Base-by-base conservation (phyloP, 2,113 vertebrate genomes). In the Brachionichthys hirsutus region DNA sequence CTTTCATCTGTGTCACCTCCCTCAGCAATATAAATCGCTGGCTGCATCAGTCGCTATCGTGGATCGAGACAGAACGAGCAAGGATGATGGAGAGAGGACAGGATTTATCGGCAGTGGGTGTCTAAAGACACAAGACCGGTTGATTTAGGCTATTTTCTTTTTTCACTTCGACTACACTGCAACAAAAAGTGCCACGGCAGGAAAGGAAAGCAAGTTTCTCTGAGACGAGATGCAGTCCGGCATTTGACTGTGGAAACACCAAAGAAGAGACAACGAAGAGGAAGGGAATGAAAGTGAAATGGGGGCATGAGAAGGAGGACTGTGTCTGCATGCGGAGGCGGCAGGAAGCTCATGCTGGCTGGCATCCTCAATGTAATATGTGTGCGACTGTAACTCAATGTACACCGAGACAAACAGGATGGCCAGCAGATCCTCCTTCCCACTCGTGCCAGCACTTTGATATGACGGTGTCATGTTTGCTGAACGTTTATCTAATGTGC, bases 341-440 rank as follows among this genome's bases (percentile, higher is more conserved):
- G 73, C 71, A 62, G 71, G 79, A 72, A 54, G 78, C 77, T 86
- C 78, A 77, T 67, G 59, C 67, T 81, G 68, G 72, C 69, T 82
- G 42, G 16, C 55, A 72, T 83, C 73, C 84, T 83, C 77, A 44
- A 84, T 79, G 76, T 83, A 62, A 80, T 83, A 81, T 87, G 70
- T 83, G 78, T 72, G 80, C 67, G n/a, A 30, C 24, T 30, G 24
- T 30, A 60, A 89, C 85, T 85, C 73, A 90, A 88, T 82, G 83
- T 87, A 81, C 68, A 77, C 68, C 66, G 77, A 82, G 69, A 79
- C 71, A 70, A 87, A 73, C 80, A 82, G 68, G 70, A 84, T 76
- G 70, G 67, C 58, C 67, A 56, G 59, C 67, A 72, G 75, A 77
- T 85, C 69, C 54, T 71, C 66, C 73, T 85, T 59, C 84, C 84